A percentile compares a stretch with the other conserved stretches of the same genome.
Evolutionary conservation across 2,113 vertebrate species (phyloP).

Genomic region (Solea solea): DNA sequence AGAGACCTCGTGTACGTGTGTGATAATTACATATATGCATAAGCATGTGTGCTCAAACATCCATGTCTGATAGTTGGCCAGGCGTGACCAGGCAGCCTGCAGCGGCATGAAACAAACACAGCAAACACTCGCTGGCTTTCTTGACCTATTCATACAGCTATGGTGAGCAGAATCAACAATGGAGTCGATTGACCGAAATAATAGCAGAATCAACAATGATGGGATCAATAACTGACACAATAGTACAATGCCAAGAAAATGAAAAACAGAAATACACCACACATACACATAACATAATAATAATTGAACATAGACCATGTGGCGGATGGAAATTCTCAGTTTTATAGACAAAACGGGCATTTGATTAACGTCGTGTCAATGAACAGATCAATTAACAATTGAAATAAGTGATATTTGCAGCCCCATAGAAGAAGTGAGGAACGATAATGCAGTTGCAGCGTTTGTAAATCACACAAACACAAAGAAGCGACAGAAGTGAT

Average conservation of each 20-base stretch:
- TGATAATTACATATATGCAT: constrained; percentile 38
- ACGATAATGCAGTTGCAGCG: background rate
- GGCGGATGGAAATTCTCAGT: too few species aligned
- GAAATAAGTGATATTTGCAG: background rate
- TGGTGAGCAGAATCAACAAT: constrained; percentile 59
- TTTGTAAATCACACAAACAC: background rate
- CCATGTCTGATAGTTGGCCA: constrained; percentile 28
- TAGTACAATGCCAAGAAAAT: background rate
- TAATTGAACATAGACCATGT: background rate
- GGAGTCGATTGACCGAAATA: background rate
- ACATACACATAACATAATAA: background rate
- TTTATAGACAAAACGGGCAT: background rate
- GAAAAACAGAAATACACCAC: background rate
- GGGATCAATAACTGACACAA: too few species aligned
- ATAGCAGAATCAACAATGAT: too few species aligned
- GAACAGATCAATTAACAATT: background rate
- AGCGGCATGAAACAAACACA: constrained; percentile 42
- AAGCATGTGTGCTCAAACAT: constrained; percentile 24
- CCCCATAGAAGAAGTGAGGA: background rate
- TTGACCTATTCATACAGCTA: constrained; percentile 61
- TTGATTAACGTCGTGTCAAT: background rate
- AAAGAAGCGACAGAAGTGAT: too few species aligned
- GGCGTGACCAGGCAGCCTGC: constrained; percentile 19
- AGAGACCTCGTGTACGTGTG: background rate
- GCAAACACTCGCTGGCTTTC: constrained; percentile 4